These are phyloP conservation scores for Rhodeus uyekii DNA, from an alignment of 2,797 vertebrate species.

Conservation along the genomic window DNA sequence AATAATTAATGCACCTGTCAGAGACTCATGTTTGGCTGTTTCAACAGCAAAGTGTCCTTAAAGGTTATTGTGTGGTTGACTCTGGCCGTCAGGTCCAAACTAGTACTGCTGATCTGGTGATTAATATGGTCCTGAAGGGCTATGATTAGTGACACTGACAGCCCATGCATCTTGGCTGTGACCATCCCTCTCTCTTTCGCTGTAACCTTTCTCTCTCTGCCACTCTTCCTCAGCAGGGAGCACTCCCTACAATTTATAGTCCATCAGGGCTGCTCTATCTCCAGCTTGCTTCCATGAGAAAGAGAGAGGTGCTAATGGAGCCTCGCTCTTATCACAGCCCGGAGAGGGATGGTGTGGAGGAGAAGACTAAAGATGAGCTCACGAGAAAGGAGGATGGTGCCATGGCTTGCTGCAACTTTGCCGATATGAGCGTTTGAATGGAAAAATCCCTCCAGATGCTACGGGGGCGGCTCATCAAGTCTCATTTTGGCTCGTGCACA, in stretches of 20 bases:
- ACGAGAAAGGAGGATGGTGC: slow-evolving; percentile 21
- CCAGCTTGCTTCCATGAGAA: slow-evolving; percentile 8
- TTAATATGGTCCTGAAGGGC: slow-evolving; percentile 65
- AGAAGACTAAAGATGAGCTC: slow-evolving; percentile 16
- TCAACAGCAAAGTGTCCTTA: not conserved
- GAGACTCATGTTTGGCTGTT: not conserved
- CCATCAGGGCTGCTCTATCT: slow-evolving; percentile 46
- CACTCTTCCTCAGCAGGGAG: slow-evolving; percentile 26
- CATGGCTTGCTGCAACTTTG: slow-evolving; percentile 33
- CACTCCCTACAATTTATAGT: slow-evolving; percentile 56
- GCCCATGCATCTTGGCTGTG: slow-evolving; percentile 69
- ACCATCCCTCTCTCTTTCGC: slow-evolving; percentile 50
- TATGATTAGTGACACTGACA: slow-evolving; percentile 73
- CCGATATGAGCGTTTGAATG: slow-evolving; percentile 45
- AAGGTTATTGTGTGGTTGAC: slow-evolving; percentile 21
- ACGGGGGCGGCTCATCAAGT: slow-evolving; percentile 42
- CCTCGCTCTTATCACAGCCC: slow-evolving; percentile 59
- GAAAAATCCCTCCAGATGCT: slow-evolving; percentile 49
- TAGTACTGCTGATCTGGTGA: slow-evolving; percentile 63
- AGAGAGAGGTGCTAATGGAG: slow-evolving; percentile 50
- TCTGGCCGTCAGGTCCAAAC: slow-evolving; percentile 6
- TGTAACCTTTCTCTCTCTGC: slow-evolving; percentile 40
- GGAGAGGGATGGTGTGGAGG: slow-evolving; percentile 36
- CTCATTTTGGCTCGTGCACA: slow-evolving; percentile 38
- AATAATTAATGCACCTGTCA: not conserved